These are phyloP conservation scores for Pycnonotus jocosus DNA, from an alignment of 2,113 vertebrate species.

Conservation along the genomic window DNA sequence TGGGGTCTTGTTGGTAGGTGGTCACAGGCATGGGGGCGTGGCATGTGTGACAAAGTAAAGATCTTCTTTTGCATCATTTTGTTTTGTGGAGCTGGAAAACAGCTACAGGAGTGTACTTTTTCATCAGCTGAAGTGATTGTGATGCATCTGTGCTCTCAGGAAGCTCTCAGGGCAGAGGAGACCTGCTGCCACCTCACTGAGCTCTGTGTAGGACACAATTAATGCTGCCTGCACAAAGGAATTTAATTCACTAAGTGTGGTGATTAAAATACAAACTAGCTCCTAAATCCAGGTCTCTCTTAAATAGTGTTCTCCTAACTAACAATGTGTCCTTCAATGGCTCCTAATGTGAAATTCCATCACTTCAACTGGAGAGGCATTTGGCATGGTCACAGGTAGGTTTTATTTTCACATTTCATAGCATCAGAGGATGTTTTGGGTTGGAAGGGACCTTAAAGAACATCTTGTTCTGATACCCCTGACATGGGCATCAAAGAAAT, in stretches of 20 bases:
- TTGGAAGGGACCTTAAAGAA: neutral
- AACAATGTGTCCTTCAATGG: too few relatives aligned
- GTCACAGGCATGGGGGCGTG: fast-evolving
- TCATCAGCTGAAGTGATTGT: neutral
- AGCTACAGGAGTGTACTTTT: fast-evolving
- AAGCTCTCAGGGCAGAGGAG: neutral
- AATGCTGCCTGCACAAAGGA: neutral
- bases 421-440: neutral
- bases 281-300: neutral
- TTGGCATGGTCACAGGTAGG: neutral
- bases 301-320: neutral
- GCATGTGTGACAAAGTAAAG: neutral
- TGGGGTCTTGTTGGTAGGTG: neutral
- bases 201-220: neutral
- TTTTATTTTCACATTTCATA: neutral
- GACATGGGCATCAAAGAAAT: neutral
- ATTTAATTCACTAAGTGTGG: neutral
- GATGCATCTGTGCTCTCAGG: neutral
- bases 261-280: neutral
- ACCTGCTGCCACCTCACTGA: neutral
- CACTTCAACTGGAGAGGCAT: fast-evolving
- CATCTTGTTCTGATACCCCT: neutral
- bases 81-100: neutral
- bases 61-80: neutral
- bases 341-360: neutral